These are phyloP conservation scores for Andrena flavipes DNA, from an alignment of 2,888 invertebrate genomes.

Conservation along the genomic window DNA sequence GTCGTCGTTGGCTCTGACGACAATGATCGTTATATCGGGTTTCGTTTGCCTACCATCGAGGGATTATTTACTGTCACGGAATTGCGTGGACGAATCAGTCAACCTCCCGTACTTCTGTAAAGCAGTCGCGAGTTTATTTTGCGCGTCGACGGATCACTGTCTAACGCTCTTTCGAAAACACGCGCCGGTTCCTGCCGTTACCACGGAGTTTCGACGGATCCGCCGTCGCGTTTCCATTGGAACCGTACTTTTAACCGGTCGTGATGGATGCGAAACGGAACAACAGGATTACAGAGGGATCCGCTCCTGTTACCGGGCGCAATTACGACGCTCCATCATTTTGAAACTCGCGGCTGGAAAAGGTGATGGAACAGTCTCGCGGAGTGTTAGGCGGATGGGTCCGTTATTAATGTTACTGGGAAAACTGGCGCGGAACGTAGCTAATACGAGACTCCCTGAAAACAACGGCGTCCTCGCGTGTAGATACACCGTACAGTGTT, in stretches of 20 bases:
- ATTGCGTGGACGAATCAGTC: slow-evolving; percentile 20
- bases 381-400: slow-evolving; percentile 31
- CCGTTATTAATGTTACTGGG: slow-evolving; percentile 47
- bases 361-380: slow-evolving; percentile 37
- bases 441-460: background rate
- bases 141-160: background rate
- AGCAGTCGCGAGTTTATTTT: slow-evolving; percentile 11
- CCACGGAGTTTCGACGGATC: background rate
- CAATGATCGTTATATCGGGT: background rate
- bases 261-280: slow-evolving; percentile 53
- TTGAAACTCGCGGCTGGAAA: slow-evolving; percentile 19
- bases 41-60: slow-evolving; percentile 8
- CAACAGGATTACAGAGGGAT: slow-evolving; percentile 49
- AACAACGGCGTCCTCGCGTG: slow-evolving; percentile 3
- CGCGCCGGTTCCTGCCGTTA: background rate
- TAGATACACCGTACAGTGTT: background rate
- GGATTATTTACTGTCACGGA: slow-evolving; percentile 49
- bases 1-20: slow-evolving; percentile 35
- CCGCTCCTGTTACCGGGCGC: background rate
- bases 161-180: slow-evolving; percentile 23
- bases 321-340: slow-evolving; percentile 49
- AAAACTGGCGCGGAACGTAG: slow-evolving; percentile 5
- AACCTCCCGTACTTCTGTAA: background rate
- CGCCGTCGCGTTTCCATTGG: background rate
- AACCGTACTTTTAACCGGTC: slow-evolving; percentile 25